Evolutionary conservation across 2,888 invertebrate species (phyloP), one percentile per base, ranked within the genome.

Genomic region (Neuroscelio doddi): DNA sequence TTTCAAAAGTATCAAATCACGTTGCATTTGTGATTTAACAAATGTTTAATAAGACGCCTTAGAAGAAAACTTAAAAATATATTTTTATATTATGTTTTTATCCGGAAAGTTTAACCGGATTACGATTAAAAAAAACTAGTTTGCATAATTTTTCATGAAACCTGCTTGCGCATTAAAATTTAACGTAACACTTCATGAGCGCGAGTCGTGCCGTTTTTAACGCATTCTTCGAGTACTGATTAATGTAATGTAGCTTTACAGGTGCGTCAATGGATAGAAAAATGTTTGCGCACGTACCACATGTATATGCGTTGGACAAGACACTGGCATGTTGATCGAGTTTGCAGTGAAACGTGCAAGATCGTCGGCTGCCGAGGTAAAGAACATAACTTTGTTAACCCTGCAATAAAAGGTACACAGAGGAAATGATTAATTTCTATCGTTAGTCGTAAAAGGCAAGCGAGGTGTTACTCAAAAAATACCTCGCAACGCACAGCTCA

Each of bases 141-240:
- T 21, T 5, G 21, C 21, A 21, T 21, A 21, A 21, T 21, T 21
- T 21, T 21, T 21, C 21, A 3, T 5, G 21, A 21, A 21, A 21
- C 21, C 21, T 21, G 21, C 21, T 21, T 2, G 21, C 5, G 21
- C 2, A 5, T 21, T 5, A 3, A 2, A 5, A 21, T 21, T 5
- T 2, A 21, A 5, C 21, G 21, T 5, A 21, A 21, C 21, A 5
- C 21, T 2, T 32, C 8, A 8, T 9, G 10, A 32, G 32, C 8
- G 32, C 3, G 2, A 8, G 12, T 21, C 45, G 36, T 50, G 50
- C 49, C 52, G 45, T 53, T 56, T 55, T 63, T 58, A 58, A 72
- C 61, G 67, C 68, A 53, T 58, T 65, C 53, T 56, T 55, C 12
- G 16, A 9, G 42, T 61, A 15, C 64, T 65, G 69, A 71, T 73